Base-by-base conservation (phyloP, 2,113 vertebrate genomes). In the Hyla sarda region DNA sequence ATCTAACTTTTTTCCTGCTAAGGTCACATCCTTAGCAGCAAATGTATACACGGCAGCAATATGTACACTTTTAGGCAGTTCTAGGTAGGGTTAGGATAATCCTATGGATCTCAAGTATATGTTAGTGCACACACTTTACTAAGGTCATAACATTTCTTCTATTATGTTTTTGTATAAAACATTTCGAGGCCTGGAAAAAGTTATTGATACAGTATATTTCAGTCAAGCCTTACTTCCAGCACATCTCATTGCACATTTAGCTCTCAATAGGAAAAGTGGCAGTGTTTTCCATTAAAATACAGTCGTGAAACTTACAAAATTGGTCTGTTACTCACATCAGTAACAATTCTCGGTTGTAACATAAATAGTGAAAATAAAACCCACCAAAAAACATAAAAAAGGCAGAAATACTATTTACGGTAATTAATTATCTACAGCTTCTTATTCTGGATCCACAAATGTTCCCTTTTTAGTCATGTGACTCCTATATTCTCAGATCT, bases 341-440 rank as follows among this genome's bases (percentile, higher is more conserved):
- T 41, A 47, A 48, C 50, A 82, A 65, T 52, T 71, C 45, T 82
- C 60, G 47, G 12, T 25, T 72, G 81, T 54, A 80, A 73, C 76
- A 86, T 86, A 81, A 86, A 81, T 73, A 86, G 37, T 45, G 75
- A 83, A 71, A 82, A 82, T 23, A 50, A 41, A 56, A 47, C 4
- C 67, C 48, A n/a, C 32, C n/a, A 72, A 52, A 82, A 74, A 56
- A 56, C 8, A 84, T 21, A 82, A 54, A 62, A 62, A 60, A 80
- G 13, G 23, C 41, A 28, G 9, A 86, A 83, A 86, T 71, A 81
- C 76, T 80, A 58, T 73, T 37, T 23, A 10, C 8, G 6, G 82
- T 84, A 56, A 77, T 76, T 41, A 30, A 73, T 21, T 28, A 58
- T 37, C 76, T 72, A 86, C 34, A 47, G 13, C 19, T 32, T 60